These are phyloP conservation scores for Cynodonichthys magdalenae DNA, from an alignment of 2,797 vertebrate species.

Conservation along the genomic window DNA sequence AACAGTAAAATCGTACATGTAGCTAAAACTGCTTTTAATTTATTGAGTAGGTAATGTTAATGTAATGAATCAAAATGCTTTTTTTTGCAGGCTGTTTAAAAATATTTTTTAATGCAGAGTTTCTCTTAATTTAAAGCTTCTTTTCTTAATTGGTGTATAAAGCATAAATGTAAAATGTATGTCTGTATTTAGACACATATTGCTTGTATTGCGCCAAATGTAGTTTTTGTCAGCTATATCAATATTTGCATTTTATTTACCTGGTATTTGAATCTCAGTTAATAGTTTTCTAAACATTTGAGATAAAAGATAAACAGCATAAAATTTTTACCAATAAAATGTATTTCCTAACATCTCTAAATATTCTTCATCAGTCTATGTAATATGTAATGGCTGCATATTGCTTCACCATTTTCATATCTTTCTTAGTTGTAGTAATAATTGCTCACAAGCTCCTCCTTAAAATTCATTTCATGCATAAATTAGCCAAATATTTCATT, in stretches of 20 bases:
- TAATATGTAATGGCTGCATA: neutral
- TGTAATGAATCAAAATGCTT: neutral
- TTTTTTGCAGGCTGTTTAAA: too few relatives aligned
- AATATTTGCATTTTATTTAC: too few relatives aligned
- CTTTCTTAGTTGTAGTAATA: neutral
- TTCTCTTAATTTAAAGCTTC: neutral
- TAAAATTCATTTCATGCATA: neutral
- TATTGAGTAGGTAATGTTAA: neutral
- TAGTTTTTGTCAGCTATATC: too few relatives aligned
- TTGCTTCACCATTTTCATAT: neutral
- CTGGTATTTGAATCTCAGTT: too few relatives aligned
- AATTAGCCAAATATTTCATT: neutral
- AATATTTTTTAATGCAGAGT: neutral
- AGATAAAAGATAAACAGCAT: too few relatives aligned
- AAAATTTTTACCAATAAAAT: neutral
- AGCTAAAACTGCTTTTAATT: neutral
- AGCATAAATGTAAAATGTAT: neutral
- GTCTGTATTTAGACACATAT: neutral
- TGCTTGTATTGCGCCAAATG: too few relatives aligned
- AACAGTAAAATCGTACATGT: conserved; percentile 1
- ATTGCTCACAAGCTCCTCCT: neutral
- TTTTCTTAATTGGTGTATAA: neutral
- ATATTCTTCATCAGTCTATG: neutral
- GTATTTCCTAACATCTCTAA: neutral
- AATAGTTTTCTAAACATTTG: too few relatives aligned